Conservation (phyloP, 1,140 invertebrate species). For the Drosophila burlai region DNA sequence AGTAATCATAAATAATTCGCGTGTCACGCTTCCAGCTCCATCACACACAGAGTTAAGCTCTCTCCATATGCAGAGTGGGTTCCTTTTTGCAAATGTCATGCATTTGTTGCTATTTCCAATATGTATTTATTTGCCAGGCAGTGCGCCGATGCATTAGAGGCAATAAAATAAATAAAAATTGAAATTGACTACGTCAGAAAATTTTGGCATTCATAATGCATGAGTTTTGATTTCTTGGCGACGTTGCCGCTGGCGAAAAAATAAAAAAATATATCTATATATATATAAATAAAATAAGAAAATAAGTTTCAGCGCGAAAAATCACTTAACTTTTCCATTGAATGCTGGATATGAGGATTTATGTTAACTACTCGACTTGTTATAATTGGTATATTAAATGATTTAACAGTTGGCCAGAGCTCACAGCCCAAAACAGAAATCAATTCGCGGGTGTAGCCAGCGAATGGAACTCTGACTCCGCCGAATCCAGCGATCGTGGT, state of each 20-base stretch:
- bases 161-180: conserved; percentile 83
- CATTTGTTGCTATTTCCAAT: conserved; percentile 64
- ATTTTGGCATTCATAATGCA: conserved; percentile 82
- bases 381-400: conserved; percentile 84
- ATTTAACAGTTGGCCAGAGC: conserved; percentile 76
- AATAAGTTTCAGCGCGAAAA: conserved; percentile 60
- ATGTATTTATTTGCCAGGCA: conserved; percentile 80
- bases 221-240: conserved; percentile 81
- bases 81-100: conserved; percentile 54
- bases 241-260: conserved; percentile 56
- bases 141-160: conserved; percentile 76
- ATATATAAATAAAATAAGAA: conserved; percentile 2
- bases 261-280: conserved; percentile 20
- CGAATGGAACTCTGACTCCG: conserved; percentile 49
- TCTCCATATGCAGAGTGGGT: conserved; percentile 48
- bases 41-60: background rate
- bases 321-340: conserved; percentile 75
- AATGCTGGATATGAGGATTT: conserved; percentile 67
- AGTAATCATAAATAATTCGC: conserved; percentile 2
- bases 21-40: conserved; percentile 34
- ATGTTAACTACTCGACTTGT: conserved; percentile 83
- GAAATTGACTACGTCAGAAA: conserved; percentile 83
- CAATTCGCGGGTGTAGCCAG: conserved; percentile 66
- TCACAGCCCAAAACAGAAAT: conserved; percentile 78
- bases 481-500: conserved; percentile 3